phyloP scores from a whole-genome alignment of 2,113 vertebrate genomes.

The Spheniscus mendiculus region DNA sequence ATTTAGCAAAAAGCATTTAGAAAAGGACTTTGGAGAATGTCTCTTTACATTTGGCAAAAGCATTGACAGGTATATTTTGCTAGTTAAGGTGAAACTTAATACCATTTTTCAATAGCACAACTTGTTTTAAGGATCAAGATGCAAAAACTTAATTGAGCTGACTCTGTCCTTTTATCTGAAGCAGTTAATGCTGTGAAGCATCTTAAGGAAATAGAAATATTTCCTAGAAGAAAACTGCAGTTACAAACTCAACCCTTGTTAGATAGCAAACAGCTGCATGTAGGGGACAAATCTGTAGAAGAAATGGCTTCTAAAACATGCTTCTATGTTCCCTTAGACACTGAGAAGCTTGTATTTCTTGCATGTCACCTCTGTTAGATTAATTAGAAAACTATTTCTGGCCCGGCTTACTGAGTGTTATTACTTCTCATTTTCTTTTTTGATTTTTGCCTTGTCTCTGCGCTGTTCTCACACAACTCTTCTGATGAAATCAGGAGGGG shows the following conservation, averaged over 20 bases:
- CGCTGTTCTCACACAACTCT: background rate
- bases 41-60: background rate
- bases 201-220: background rate
- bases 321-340: background rate
- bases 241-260: background rate
- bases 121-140: background rate
- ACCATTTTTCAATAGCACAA: no score
- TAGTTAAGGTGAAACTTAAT: background rate
- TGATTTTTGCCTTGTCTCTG: background rate
- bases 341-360: background rate
- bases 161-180: background rate
- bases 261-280: background rate
- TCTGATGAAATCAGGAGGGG: background rate
- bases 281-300: background rate
- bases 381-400: background rate
- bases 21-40: background rate
- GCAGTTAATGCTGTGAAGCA: background rate
- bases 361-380: background rate
- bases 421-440: background rate
- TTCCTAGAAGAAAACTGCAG: background rate
- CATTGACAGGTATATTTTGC: background rate
- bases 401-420: background rate
- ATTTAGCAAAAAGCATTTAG: background rate
- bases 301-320: background rate
- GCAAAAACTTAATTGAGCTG: background rate